These are phyloP conservation scores for Takifugu ocellatus DNA, from an alignment of 2,797 vertebrate species.

Conservation along the genomic window DNA sequence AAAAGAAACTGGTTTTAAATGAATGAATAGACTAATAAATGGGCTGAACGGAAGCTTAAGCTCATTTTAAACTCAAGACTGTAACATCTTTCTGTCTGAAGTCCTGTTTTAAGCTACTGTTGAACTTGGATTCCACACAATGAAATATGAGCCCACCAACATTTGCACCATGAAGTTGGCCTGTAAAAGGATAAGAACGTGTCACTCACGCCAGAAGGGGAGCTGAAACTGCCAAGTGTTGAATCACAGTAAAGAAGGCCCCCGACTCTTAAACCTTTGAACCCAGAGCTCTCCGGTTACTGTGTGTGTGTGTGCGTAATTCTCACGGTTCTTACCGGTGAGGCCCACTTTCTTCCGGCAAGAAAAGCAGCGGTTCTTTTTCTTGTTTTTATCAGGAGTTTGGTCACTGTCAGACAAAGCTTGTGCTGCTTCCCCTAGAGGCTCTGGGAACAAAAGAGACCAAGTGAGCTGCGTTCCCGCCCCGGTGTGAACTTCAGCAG, in stretches of 20 bases:
- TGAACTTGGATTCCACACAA: no score
- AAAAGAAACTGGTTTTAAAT: no score
- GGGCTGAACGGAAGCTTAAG: no score
- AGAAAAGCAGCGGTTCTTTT: constrained; percentile 89
- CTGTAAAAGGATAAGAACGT: no score
- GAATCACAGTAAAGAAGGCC: constrained; percentile 2
- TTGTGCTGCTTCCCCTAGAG: constrained; percentile 76
- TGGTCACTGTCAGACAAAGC: constrained; percentile 79
- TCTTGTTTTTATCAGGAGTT: constrained; percentile 85
- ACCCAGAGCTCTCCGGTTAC: constrained; percentile 5
- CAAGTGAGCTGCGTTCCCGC: background rate
- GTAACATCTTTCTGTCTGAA: no score
- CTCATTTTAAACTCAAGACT: no score
- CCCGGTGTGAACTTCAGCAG: background rate
- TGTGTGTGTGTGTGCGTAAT: background rate
- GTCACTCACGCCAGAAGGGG: no score
- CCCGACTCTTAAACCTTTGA: constrained; percentile 13
- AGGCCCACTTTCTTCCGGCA: constrained; percentile 92
- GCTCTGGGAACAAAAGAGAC: constrained; percentile 59
- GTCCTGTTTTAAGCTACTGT: no score
- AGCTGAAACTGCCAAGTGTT: background rate
- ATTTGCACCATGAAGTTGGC: no score
- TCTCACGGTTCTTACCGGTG: constrained; percentile 74
- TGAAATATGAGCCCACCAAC: no score
- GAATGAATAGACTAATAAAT: no score